Evolutionary conservation across 30 jellyfish, hydroid and myxozoan genomes (phyloP), one percentile per base, ranked within the genome.

Genomic region (Aurelia coerulea): DNA sequence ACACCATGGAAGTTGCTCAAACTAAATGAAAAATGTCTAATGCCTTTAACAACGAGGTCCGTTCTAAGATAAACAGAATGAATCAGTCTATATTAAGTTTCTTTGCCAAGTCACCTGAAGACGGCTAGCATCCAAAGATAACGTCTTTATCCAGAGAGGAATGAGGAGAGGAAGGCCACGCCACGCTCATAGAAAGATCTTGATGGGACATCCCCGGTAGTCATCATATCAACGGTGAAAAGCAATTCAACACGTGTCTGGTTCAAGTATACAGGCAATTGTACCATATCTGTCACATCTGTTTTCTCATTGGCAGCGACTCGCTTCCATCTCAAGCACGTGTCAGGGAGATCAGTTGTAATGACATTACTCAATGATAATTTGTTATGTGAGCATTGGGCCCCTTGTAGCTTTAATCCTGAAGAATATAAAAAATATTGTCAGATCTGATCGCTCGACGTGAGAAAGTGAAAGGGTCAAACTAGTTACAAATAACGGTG

Each of bases 381-480:
- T 19, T 63, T 34, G 66, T 90, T 87, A 10, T 51, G 42, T 41
- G 62, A 56, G 85, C 97, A 95, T 16, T 72, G 90, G 11, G 99
- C 97, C 10, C 99, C 99, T 90, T 95, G 99, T n/a, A 95, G 89
- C 79, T 90, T 95, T 84, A 95, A 54, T 12, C 99, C 99, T 90
- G 78, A 23, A 75, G 59, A 58, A 31, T 6, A 69, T 60, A 49
- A 15, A 86, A 13, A 71, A 17, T 13, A 58, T 18, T 2, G 29
- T 13, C 4, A 58, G 18, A 13, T 18, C 18, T 58, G 68, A 58
- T 8, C 18, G 4, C 9, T 58, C 39, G 10, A 17, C 6, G 11
- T 6, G 2, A 13, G 32, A 15, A 5, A 60, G 0, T 23, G 70
- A 17, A 60, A 60, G 35, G 8, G 34, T 8, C 29, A 15, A 18